These are phyloP conservation scores for Rallus limicola DNA, from an alignment of 2,113 vertebrate genomes.

Conservation along the genomic window DNA sequence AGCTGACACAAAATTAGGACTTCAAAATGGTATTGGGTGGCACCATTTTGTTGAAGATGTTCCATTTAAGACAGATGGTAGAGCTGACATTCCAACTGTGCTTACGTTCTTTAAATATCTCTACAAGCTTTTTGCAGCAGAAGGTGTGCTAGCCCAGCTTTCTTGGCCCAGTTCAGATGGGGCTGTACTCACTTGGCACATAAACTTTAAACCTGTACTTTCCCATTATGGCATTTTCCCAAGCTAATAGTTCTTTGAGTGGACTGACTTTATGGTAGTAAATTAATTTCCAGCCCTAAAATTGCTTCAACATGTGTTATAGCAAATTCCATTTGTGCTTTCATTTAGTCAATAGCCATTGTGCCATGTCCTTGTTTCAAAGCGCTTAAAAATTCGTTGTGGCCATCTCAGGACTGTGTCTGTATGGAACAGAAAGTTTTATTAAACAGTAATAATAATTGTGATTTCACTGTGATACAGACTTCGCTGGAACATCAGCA, in stretches of 20 bases:
- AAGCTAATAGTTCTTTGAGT: background rate
- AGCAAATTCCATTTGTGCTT: background rate
- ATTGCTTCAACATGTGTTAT: background rate
- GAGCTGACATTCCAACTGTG: background rate
- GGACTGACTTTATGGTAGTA: background rate
- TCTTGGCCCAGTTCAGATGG: background rate
- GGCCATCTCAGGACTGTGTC: background rate
- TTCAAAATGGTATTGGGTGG: background rate
- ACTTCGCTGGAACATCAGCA: background rate
- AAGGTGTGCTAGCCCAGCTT: background rate
- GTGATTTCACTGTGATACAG: background rate
- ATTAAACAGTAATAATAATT: background rate
- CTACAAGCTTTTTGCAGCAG: background rate
- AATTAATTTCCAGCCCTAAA: background rate
- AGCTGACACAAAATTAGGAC: background rate
- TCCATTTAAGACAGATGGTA: constrained; percentile 31
- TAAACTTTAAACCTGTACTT: constrained; percentile 6
- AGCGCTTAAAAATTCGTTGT: background rate
- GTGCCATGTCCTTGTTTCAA: background rate
- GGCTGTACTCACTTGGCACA: background rate
- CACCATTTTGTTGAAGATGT: background rate
- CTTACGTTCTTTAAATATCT: constrained; percentile 20
- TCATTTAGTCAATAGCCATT: background rate
- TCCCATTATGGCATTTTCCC: background rate
- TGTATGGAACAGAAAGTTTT: constrained; percentile 4